These are phyloP conservation scores for Myrmophylax atrothorax DNA, from an alignment of 2,113 vertebrate species.

Conservation along the genomic window DNA sequence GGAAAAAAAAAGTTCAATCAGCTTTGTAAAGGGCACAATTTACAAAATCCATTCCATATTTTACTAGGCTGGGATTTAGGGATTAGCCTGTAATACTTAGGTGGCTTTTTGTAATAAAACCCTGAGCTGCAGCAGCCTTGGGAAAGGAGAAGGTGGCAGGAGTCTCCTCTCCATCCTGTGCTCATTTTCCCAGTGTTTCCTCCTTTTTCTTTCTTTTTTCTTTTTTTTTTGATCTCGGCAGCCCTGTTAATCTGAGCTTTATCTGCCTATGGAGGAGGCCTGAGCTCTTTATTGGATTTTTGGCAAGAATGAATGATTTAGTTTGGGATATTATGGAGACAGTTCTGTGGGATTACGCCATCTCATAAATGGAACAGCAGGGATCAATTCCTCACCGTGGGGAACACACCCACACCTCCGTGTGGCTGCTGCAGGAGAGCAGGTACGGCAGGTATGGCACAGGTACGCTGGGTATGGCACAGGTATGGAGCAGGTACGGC, in stretches of 20 bases:
- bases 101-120: slow-evolving; percentile 84
- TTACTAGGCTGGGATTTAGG: slow-evolving; percentile 82
- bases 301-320: slow-evolving; percentile 80
- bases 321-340: slow-evolving; percentile 74
- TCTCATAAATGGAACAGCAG: slow-evolving; percentile 67
- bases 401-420: neutral
- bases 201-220: neutral
- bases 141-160: slow-evolving; percentile 75
- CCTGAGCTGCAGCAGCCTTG: slow-evolving; percentile 72
- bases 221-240: slow-evolving; percentile 63
- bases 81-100: slow-evolving; percentile 86
- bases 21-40: slow-evolving; percentile 89
- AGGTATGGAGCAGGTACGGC: rapidly evolving
- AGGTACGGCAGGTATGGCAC: rapidly evolving
- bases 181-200: slow-evolving; percentile 71
- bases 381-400: slow-evolving; percentile 54
- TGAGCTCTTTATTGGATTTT: slow-evolving; percentile 84
- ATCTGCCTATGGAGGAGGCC: slow-evolving; percentile 78
- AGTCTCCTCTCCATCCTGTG: slow-evolving; percentile 45
- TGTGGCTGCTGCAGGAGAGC: neutral
- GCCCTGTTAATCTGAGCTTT: slow-evolving; percentile 79
- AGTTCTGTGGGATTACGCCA: slow-evolving; percentile 67
- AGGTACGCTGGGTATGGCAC: neutral
- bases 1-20: slow-evolving; percentile 74
- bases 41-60: slow-evolving; percentile 88